Evolutionary conservation across 2,113 vertebrate genomes (phyloP).

Genomic region (Ictalurus furcatus): DNA sequence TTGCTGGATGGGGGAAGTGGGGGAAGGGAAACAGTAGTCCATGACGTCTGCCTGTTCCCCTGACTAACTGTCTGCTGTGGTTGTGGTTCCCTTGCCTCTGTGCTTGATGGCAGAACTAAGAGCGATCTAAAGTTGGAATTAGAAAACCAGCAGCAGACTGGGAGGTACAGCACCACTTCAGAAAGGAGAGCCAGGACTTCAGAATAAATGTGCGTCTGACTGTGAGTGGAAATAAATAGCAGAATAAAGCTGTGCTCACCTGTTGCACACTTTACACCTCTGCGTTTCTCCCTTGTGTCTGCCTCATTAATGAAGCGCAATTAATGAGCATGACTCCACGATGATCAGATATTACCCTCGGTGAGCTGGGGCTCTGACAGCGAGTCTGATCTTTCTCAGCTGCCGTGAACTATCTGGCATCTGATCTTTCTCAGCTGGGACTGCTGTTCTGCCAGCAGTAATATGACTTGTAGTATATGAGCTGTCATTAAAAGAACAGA

Average conservation of each 20-base stretch:
- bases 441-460: constrained; percentile 25
- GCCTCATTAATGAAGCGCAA: constrained; percentile 25
- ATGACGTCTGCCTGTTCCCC: constrained; percentile 40
- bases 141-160: constrained; percentile 48
- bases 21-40: constrained; percentile 41
- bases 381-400: constrained; percentile 43
- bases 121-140: constrained; percentile 53
- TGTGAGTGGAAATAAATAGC: neutral
- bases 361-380: constrained; percentile 33
- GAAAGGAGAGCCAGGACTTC: constrained; percentile 46
- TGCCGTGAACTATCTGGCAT: constrained; percentile 18
- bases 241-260: constrained; percentile 31
- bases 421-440: constrained; percentile 38
- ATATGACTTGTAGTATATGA: constrained; percentile 39
- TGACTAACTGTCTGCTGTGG: constrained; percentile 52
- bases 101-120: constrained; percentile 43
- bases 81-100: constrained; percentile 51
- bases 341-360: constrained; percentile 17
- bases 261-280: neutral
- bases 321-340: constrained; percentile 37
- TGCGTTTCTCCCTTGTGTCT: neutral
- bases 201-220: neutral
- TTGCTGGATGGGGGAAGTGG: constrained; percentile 42
- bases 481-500: constrained; percentile 43
- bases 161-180: constrained; percentile 35